Evolutionary conservation across 2,113 vertebrate species (phyloP).

Genomic region (Neoarius graeffei): DNA sequence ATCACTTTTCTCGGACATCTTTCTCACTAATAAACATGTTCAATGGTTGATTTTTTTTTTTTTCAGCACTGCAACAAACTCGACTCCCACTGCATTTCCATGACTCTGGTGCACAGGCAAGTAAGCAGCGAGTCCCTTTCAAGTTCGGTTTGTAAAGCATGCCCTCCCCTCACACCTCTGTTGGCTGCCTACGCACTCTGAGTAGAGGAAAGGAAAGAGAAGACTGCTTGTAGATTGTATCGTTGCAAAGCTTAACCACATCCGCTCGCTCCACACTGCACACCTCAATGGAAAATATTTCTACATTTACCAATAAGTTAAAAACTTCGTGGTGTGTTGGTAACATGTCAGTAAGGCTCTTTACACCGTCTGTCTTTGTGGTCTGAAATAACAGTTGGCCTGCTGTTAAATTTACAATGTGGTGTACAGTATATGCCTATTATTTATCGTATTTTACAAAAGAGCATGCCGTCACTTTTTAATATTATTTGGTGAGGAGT

Average conservation of each 20-base stretch:
- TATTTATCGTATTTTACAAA: not conserved
- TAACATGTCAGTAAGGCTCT: constrained; percentile 1
- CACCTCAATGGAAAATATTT: constrained; percentile 57
- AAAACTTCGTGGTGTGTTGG: not conserved
- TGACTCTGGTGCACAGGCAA: constrained; percentile 41
- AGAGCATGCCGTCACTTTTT: not conserved
- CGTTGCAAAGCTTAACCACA: constrained; percentile 71
- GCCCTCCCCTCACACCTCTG: constrained; percentile 53
- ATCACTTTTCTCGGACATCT: not conserved
- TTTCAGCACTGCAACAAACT: constrained; percentile 36
- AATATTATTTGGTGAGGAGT: not conserved
- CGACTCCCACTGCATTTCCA: constrained; percentile 34
- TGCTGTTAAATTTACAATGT: not conserved
- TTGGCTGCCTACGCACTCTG: constrained; percentile 59
- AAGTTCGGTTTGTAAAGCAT: constrained; percentile 22
- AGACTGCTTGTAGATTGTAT: constrained; percentile 62
- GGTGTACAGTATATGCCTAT: not conserved
- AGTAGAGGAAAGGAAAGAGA: constrained; percentile 50
- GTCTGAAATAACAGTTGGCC: constrained; percentile 1
- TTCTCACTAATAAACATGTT: constrained; percentile 28
- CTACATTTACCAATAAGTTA: constrained; percentile 23
- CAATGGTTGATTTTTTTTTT: constrained; percentile 3
- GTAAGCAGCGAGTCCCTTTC: constrained; percentile 40
- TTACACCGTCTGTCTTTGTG: constrained; percentile 18
- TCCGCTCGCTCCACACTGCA: constrained; percentile 70